Base-by-base conservation (phyloP, 2,888 invertebrate genomes). In the Chironomus tentans region DNA sequence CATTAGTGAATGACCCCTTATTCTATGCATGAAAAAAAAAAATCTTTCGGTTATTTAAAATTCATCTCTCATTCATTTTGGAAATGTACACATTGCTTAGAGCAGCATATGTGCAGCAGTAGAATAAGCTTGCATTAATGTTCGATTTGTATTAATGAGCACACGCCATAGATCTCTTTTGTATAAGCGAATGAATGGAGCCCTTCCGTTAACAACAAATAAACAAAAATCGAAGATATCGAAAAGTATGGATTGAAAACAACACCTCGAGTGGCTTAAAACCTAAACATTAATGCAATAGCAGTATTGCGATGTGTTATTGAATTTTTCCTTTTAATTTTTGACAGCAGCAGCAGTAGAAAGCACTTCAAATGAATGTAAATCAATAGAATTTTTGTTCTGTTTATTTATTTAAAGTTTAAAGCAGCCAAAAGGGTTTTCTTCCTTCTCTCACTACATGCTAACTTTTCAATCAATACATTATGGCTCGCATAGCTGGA, bases 131-230 rank as follows among this genome's bases (percentile, higher is more conserved):
- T 56, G 56, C 56, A 56, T 56, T 18, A 72, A 72, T 46, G 72
- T 56, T 70, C 72, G 72, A 72, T 72, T 62, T 72, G 62, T 62
- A 72, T 72, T 72, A 72, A 72, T 62, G 72, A 62, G 61, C 72
- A 72, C 72, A 62, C 72, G 72, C 72, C 56, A 24, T 28, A 62
- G 62, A 61, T 18, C 4, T 38, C 38, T 38, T 38, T 38, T 38
- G 38, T 38, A 38, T 38, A 38, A 56, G 38, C 61, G 18, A 21
- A n/a, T n/a, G 28, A 18, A 4, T 18, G 56, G 38, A 12, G 62
- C 72, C 61, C 72, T 72, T 62, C 72, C 72, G 28, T 72, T 61
- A 72, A 38, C 15, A 22, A 68, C 56, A 72, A 70, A 72, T 62
- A 72, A 72, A 72, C 72, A 71, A 13, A 18, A 47, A 38, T 56